Evolutionary conservation across 1,140 invertebrate species (phyloP), one percentile per base, ranked within the genome.

Genomic region (Diplogasteroides magnus): DNA sequence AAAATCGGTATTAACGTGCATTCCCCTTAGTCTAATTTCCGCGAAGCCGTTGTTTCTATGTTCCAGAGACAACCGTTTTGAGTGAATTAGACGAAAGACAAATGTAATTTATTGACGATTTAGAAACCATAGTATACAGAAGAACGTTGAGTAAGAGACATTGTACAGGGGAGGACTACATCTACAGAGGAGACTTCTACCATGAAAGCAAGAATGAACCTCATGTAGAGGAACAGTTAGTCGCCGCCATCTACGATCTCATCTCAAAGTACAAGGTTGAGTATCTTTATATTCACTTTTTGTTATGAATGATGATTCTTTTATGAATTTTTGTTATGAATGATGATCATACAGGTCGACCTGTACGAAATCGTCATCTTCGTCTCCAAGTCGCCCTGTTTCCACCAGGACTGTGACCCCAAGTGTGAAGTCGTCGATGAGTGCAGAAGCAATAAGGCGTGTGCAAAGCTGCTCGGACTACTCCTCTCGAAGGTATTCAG

Each of bases 341-440:
- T 26, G 48, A 58, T 19, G 58, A 64, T 27, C 11, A 32, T 82
- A 65, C 26, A 80, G 79, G 81, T 82, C 19, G 80, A 82, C 66
- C 69, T 82, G 15, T 83, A 82, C 56, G 80, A 82, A 71, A 83
- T 82, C 23, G 69, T 83, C 19, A 80, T 82, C 48, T 82, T 82
- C 64, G 80, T 82, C 27, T 82, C 80, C 14, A 82, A 82, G 60
- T 75, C 71, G 31, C 80, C 80, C 11, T 82, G 80, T 63, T 82
- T 82, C 68, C 80, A 82, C 78, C 80, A 82, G 60, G 80, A 82
- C 72, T 82, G 80, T 32, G 80, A 82, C 31, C 80, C 80, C 2
- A 82, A 82, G 66, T 82, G 80, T 61, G 80, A 82, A 71, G 80
- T 82, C 26, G 81, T 82, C 6, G 80, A 82, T 60, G 80, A 82